Percentiles rank a stretch among this genome's conserved stretches.
Conservation (phyloP, 2,797 vertebrate genomes). For the Propithecus deckenii region DNA sequence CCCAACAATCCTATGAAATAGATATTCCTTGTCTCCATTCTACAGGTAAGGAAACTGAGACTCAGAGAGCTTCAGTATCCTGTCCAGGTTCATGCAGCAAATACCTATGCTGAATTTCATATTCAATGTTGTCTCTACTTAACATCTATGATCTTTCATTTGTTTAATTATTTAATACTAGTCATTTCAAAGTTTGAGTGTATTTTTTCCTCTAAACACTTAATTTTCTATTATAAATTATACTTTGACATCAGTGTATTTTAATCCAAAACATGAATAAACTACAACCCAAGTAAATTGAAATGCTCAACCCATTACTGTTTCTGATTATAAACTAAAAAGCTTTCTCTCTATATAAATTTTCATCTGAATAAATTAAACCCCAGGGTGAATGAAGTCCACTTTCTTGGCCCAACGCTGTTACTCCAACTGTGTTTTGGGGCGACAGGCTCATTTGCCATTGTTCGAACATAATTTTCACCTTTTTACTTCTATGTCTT, state of each 20-base stretch:
- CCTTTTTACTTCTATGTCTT: not conserved
- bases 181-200: not conserved
- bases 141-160: not conserved
- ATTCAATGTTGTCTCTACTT: not conserved
- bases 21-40: not conserved
- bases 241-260: not conserved
- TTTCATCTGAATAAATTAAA: not conserved
- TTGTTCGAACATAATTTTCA: not conserved
- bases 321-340: not conserved
- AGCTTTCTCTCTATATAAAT: not conserved
- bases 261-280: not conserved
- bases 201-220: not conserved
- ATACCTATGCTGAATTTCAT: not conserved
- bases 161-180: not conserved
- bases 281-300: not conserved
- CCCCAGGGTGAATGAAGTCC: not conserved
- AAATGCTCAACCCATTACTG: not conserved
- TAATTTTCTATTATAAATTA: slow-evolving; percentile 28
- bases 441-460: not conserved
- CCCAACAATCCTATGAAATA: not conserved
- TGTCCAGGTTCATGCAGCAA: not conserved
- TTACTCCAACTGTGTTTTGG: not conserved
- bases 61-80: not conserved
- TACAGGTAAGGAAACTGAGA: not conserved
- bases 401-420: not conserved